Conservation (phyloP, 2,113 vertebrate genomes). For the Okapia johnstoni region DNA sequence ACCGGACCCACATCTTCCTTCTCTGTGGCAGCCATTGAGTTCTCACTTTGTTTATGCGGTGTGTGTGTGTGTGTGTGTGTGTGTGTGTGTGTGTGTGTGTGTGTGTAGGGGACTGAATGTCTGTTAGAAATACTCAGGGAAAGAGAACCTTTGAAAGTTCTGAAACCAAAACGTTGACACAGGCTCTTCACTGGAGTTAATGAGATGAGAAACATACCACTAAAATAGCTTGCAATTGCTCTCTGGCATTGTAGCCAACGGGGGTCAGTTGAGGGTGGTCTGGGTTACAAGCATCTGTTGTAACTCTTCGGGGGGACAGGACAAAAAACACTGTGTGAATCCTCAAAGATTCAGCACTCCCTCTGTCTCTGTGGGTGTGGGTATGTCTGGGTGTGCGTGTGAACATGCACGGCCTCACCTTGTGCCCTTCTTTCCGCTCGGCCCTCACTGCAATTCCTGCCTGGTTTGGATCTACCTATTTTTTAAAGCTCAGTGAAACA, state of each 20-base stretch:
- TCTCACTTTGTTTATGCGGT: neutral
- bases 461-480: neutral
- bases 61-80: neutral
- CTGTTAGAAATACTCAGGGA: neutral
- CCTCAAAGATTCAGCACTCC: neutral
- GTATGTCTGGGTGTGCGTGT: neutral
- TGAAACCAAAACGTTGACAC: neutral
- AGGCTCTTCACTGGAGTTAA: neutral
- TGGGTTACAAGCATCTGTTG: neutral
- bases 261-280: neutral
- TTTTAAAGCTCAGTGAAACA: neutral
- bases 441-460: fast-evolving
- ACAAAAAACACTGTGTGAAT: neutral
- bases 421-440: fast-evolving
- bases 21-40: neutral
- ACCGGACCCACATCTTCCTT: neutral
- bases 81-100: neutral
- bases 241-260: neutral
- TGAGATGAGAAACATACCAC: neutral
- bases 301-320: neutral
- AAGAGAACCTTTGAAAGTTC: neutral
- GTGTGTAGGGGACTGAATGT: neutral
- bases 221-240: neutral
- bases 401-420: neutral
- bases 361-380: neutral